Conservation (phyloP, 2,113 vertebrate genomes). For the Notothenia rossii region DNA sequence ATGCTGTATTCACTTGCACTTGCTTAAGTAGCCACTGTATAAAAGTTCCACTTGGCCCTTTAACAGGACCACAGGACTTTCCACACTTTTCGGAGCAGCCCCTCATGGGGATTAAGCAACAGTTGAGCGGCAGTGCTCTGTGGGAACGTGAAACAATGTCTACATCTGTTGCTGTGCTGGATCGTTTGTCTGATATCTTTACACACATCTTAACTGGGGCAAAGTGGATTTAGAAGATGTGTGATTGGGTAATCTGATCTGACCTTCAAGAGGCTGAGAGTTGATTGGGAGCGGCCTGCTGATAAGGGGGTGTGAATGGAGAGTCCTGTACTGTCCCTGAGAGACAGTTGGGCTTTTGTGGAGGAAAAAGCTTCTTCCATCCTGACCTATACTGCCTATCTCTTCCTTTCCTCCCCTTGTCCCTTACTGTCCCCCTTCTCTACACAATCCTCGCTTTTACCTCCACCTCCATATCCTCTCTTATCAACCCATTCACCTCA, state of each 20-base stretch:
- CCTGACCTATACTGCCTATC: conserved; percentile 17
- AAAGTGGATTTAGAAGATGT: conserved; percentile 56
- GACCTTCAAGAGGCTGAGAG: conserved; percentile 43
- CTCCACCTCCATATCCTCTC: conserved; percentile 16
- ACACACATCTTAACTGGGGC: conserved; percentile 58
- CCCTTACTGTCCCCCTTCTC: conserved; percentile 18
- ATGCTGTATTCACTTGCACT: neutral
- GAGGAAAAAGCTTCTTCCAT: conserved; percentile 50
- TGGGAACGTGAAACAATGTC: conserved; percentile 26
- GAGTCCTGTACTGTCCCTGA: conserved; percentile 47
- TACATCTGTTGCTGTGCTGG: conserved; percentile 34
- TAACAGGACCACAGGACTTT: neutral
- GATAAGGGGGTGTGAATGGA: conserved; percentile 66
- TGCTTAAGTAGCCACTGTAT: neutral
- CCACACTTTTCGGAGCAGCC: conserved; percentile 10
- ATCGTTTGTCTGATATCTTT: conserved; percentile 55
- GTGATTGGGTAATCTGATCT: conserved; percentile 59
- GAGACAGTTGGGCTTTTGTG: conserved; percentile 72
- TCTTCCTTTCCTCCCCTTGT: conserved; percentile 23
- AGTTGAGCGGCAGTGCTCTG: neutral
- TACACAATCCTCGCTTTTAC: conserved; percentile 18
- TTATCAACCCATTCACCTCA: conserved; percentile 37
- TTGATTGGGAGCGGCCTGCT: conserved; percentile 28
- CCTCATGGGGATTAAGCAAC: neutral
- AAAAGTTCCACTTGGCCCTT: neutral